phyloP scores from a whole-genome alignment of 2,113 vertebrate genomes.

The Tyto alba region DNA sequence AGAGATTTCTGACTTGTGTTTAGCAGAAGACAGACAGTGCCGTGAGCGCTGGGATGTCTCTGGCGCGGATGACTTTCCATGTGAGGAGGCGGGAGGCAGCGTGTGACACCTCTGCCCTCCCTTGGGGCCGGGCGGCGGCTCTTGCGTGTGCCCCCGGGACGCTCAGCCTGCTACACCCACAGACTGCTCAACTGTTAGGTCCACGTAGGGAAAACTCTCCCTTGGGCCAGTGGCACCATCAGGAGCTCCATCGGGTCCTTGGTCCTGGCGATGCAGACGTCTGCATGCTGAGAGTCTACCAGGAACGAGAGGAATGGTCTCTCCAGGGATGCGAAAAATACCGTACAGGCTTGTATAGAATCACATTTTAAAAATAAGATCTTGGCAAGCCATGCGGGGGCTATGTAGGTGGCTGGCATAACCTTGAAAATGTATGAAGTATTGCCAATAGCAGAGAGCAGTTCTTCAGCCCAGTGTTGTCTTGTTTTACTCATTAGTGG shows the following conservation, averaged over 20 bases:
- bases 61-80: neutral
- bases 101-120: conserved; percentile 37
- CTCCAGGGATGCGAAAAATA: neutral
- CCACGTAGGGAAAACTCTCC: neutral
- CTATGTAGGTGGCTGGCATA: neutral
- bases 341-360: neutral
- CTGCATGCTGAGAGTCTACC: neutral
- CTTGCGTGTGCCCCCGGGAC: neutral
- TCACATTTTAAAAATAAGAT: neutral
- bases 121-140: neutral
- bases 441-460: neutral
- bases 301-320: neutral
- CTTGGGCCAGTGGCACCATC: neutral
- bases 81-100: neutral
- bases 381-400: neutral
- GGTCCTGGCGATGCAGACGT: neutral
- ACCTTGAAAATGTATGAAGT: neutral
- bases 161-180: neutral
- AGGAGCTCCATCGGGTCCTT: neutral
- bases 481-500: neutral
- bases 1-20: neutral
- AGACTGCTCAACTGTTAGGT: too few relatives aligned
- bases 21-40: neutral
- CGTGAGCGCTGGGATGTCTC: neutral
- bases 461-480: neutral